Conservation (phyloP, 1,140 invertebrate species). For the Brachionus plicatilis region DNA sequence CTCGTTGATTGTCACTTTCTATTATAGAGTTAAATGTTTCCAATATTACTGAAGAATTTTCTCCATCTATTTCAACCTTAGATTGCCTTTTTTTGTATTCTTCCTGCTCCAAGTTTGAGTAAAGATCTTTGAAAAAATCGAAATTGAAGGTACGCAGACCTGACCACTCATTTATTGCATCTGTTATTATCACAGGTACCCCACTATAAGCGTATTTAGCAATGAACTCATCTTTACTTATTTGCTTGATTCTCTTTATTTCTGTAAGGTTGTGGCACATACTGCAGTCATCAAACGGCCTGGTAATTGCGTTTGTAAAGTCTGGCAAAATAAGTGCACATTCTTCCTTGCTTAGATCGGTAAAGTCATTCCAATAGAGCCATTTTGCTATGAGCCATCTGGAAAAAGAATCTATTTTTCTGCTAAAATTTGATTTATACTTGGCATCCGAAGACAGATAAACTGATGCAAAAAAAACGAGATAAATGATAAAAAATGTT, state of each 20-base stretch:
- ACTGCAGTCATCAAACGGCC: slow-evolving; percentile 68
- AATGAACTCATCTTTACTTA: slow-evolving; percentile 66
- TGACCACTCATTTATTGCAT: slow-evolving; percentile 70
- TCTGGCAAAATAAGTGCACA: slow-evolving; percentile 60
- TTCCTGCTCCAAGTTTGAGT: slow-evolving; percentile 55
- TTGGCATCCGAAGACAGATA: neutral
- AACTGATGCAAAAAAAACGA: neutral
- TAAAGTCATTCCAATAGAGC: slow-evolving; percentile 21
- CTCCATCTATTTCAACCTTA: neutral
- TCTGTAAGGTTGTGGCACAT: slow-evolving; percentile 64
- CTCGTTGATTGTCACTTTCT: neutral
- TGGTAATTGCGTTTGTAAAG: slow-evolving; percentile 61
- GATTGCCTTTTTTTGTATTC: neutral
- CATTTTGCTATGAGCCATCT: slow-evolving; percentile 6
- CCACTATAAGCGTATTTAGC: slow-evolving; percentile 66
- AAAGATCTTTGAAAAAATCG: slow-evolving; percentile 70
- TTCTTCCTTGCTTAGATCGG: slow-evolving; percentile 42
- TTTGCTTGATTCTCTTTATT: slow-evolving; percentile 62
- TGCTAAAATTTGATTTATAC: neutral
- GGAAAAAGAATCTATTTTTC: neutral
- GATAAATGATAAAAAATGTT: neutral
- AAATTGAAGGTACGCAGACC: slow-evolving; percentile 67
- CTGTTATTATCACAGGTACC: slow-evolving; percentile 71
- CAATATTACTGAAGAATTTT: neutral
- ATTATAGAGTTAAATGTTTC: slow-evolving; percentile 23